phyloP scores from a whole-genome alignment of 2,888 invertebrate species.

The Orthosia gothica region DNA sequence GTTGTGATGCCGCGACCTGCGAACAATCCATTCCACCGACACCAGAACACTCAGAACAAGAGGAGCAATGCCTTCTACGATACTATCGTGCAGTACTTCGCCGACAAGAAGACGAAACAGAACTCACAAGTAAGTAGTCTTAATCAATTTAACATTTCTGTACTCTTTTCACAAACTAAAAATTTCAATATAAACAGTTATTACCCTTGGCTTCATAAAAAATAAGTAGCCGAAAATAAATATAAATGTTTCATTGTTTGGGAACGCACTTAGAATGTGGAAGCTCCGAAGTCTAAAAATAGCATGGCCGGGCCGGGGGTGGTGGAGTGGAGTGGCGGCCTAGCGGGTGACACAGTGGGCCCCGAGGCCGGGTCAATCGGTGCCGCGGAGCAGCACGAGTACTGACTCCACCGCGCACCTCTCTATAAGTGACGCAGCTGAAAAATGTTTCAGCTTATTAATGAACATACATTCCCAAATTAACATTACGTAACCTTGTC shows the following conservation, averaged over 20 bases:
- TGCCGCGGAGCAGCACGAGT: slow-evolving; percentile 72
- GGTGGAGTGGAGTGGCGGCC: slow-evolving; percentile 83
- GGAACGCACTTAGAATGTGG: slow-evolving; percentile 77
- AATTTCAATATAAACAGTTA: slow-evolving; percentile 15
- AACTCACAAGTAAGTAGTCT: slow-evolving; percentile 91
- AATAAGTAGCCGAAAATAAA: slow-evolving; percentile 42
- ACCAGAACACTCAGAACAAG: slow-evolving; percentile 77
- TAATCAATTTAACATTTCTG: neutral
- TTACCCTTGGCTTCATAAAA: slow-evolving; percentile 24
- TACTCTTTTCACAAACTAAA: slow-evolving; percentile 3
- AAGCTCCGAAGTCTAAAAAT: slow-evolving; percentile 89
- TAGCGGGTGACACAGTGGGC: slow-evolving; percentile 86
- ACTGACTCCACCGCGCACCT: slow-evolving; percentile 71
- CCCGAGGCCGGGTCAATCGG: slow-evolving; percentile 88
- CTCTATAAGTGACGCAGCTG: slow-evolving; percentile 62
- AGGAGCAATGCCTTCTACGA: slow-evolving; percentile 86
- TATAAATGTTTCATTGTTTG: slow-evolving; percentile 69
- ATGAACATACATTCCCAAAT: slow-evolving; percentile 24
- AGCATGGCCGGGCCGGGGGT: slow-evolving; percentile 86
- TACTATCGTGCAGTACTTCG: slow-evolving; percentile 89
- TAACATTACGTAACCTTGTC: slow-evolving; percentile 68
- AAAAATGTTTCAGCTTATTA: slow-evolving; percentile 45
- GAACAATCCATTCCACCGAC: slow-evolving; percentile 81
- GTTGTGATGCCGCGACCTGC: slow-evolving; percentile 92
- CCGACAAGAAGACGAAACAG: slow-evolving; percentile 86